Base-by-base conservation (phyloP, 2,888 invertebrate genomes). In the Drosophila conformis region DNA sequence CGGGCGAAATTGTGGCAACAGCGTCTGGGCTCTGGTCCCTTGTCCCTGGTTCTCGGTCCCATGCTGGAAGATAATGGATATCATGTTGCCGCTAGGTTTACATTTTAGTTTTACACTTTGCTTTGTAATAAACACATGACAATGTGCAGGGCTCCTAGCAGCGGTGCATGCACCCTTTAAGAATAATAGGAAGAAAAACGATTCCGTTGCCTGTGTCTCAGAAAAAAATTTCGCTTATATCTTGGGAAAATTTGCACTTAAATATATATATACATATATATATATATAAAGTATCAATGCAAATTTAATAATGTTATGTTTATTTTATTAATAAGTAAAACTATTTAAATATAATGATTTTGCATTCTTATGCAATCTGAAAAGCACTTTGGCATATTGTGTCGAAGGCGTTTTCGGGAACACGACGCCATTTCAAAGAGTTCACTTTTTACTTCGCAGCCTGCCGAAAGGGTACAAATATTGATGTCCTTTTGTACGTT, bases 71-170 rank as follows among this genome's bases (percentile, higher is more conserved):
- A 85, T 85, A 85, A 85, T 85, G 87, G 88, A 78, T 89, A 85
- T 89, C 80, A 74, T 89, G 80, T 85, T 80, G 88, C 85, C 85
- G 57, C 62, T 54, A 68, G 85, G 78, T 70, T 84, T 71, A 80
- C 88, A 89, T 82, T 85, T 82, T 89, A 85, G 89, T 83, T 83
- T 62, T 82, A 69, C 85, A 82, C 77, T 89, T 84, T 82, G 75
- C 79, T 69, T 77, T 74, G 82, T 70, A 89, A 84, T 85, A 89
- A 85, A 85, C 85, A 85, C 73, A 74, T 80, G 82, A 89, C 85
- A 89, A 82, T 87, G 82, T 57, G 59, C 67, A 56, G 15, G 56
- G 46, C 29, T 52, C 33, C 67, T 13, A 27, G 48, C 59, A n/a
- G 42, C 59, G 58, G 8, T 69, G 73, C 61, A 75, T 64, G 68